Evolutionary conservation across 2,888 invertebrate species (phyloP), one percentile per base, ranked within the genome.

Genomic region (Melanargia galathea): DNA sequence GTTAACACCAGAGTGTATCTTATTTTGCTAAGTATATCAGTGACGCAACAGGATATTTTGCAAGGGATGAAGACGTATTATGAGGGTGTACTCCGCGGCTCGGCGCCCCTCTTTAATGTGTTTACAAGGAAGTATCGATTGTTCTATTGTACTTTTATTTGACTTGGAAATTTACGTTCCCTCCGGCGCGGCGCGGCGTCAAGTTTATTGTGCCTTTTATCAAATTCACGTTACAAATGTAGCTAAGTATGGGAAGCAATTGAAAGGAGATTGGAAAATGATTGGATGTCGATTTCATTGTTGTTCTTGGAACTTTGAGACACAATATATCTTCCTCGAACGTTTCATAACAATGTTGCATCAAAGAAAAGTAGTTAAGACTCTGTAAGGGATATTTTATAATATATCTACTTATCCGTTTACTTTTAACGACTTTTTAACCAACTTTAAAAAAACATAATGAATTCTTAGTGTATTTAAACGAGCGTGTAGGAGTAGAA

Each of bases 91-190:
- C 73, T 65, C 66, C 60, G 30, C 30, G 8, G n/a, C n/a, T n/a
- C n/a, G n/a, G 54, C 66, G 81, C 86, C 86, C 85, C 86, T 81
- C 83, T 77, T 84, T 90, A 90, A 91, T 90, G 90, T 91, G 90
- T 90, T 91, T 90, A 91, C 90, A 90, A 86, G 85, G 81, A 82
- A 86, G 86, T 90, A 90, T 90, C 89, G 90, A 91, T 90, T 90
- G 89, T 90, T 84, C 82, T 79, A 85, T 86, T 87, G 86, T 86
- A 83, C 80, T 86, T 87, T 86, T 90, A 89, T 91, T 90, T 90
- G 87, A 88, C 86, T 91, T 89, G 88, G 80, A 88, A 90, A 90
- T 90, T 83, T 75, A 75, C 78, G 73, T 78, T 77, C 79, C 81
- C 82, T 81, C 80, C 77, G 18, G n/a, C n/a, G n/a, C 30, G 30